phyloP scores from a whole-genome alignment of 1,140 invertebrate genomes.

The Galendromus occidentalis region DNA sequence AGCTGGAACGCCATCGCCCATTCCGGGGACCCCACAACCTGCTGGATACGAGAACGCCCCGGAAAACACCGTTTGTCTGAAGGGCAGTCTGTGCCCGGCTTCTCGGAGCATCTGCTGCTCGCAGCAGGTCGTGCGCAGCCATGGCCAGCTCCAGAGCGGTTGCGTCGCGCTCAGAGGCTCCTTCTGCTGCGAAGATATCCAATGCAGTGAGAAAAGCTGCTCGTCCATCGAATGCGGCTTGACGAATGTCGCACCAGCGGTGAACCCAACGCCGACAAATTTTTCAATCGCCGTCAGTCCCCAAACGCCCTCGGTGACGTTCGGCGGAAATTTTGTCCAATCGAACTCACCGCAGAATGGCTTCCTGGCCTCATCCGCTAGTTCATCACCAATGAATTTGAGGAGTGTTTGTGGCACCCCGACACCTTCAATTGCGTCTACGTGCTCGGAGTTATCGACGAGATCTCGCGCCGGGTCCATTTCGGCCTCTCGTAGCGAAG shows the following conservation, averaged over 20 bases:
- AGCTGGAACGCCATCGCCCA: background rate
- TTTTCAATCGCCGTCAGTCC: background rate
- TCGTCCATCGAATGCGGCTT: no score
- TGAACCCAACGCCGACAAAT: background rate
- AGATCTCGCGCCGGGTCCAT: background rate
- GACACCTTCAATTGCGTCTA: background rate
- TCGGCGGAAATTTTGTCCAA: background rate
- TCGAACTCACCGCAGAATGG: background rate
- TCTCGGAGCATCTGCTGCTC: background rate
- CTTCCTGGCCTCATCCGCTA: background rate
- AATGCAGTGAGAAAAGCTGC: no score
- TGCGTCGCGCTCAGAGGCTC: no score
- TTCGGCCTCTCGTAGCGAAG: background rate
- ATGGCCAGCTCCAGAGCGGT: background rate
- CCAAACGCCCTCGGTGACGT: background rate
- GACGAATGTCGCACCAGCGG: background rate
- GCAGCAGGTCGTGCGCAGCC: background rate
- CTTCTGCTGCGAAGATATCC: no score
- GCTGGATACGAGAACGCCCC: background rate
- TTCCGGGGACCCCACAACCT: background rate
- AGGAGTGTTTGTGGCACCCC: slow-evolving; percentile 5
- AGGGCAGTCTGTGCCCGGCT: background rate
- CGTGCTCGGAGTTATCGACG: background rate
- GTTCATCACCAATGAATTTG: background rate
- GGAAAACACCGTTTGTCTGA: background rate